Base-by-base conservation (phyloP, 2,113 vertebrate species). In the Opisthocomus hoazin region DNA sequence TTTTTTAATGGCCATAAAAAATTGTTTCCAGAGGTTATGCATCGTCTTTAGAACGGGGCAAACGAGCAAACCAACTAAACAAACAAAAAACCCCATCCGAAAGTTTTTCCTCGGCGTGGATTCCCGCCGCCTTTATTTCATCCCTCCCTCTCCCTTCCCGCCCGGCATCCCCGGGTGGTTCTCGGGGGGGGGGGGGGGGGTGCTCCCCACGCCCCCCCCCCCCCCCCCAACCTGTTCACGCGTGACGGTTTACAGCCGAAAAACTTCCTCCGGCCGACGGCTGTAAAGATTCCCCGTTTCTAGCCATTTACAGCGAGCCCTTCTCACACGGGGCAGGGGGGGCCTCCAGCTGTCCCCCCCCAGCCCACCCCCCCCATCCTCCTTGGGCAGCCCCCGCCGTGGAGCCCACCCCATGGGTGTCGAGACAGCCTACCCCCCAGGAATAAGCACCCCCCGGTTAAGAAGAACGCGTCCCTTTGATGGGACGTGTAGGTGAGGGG, bases 171-270 rank as follows among this genome's bases (percentile, higher is more conserved):
- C n/a, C n/a, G n/a, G n/a, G n/a, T n/a, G n/a, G n/a, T 82, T 92
- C 95, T 89, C 94, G 89, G 93, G 94, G 84, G 81, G 77, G 53
- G 24, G 91, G 65, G 45, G 84, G 81, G 77, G 53, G 24, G 91
- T 61, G 45, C n/a, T 87, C 87, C 74, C 88, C 69, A 26, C 57
- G n/a, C n/a, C n/a, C n/a, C n/a, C n/a, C n/a, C n/a, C n/a, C n/a
- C n/a, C n/a, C n/a, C n/a, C n/a, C n/a, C n/a, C n/a, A n/a, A n/a
- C n/a, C 97, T 93, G 97, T 98, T 97, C 97, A 98, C 22, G 98
- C 97, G 87, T 97, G 97, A 96, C 97, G 86, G 84, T 98, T 98
- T 98, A 98, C 90, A 97, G 95, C 97, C 96, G 95, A 96, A 95
- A 97, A 97, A 70, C 97, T 96, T 96, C 97, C 97, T 97, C 96